Conservation (phyloP, 2,113 vertebrate species). For the Mungos mungo region DNA sequence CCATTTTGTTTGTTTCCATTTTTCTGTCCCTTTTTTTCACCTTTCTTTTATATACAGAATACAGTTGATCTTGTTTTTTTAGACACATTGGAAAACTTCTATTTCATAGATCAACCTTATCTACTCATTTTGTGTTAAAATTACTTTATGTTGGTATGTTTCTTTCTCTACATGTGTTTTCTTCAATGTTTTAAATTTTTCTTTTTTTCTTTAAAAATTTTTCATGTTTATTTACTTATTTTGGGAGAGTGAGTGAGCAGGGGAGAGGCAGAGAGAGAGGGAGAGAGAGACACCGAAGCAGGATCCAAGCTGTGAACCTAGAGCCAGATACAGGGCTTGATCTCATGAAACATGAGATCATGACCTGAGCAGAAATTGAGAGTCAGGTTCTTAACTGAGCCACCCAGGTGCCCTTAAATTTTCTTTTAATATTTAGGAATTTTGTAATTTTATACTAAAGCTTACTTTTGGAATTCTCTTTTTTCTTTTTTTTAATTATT, state of each 20-base stretch:
- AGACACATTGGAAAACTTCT: neutral
- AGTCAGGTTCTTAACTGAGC: too few species aligned
- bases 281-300: too few species aligned
- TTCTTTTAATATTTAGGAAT: neutral
- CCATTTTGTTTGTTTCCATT: neutral
- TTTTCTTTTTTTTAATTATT: neutral
- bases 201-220: too few species aligned
- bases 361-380: too few species aligned
- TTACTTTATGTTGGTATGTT: neutral
- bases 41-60: neutral
- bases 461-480: neutral
- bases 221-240: too few species aligned
- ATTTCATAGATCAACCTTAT: neutral
- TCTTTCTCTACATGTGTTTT: neutral
- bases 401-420: neutral
- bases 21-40: neutral
- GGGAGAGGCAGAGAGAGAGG: too few species aligned
- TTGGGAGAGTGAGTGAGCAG: too few species aligned
- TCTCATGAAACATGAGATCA: too few species aligned
- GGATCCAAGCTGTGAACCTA: too few species aligned
- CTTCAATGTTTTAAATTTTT: neutral
- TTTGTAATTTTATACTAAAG: neutral
- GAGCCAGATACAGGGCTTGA: too few species aligned
- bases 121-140: neutral
- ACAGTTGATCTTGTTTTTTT: neutral